Base-by-base conservation (phyloP, 2,797 vertebrate species). In the Trachops cirrhosus region DNA sequence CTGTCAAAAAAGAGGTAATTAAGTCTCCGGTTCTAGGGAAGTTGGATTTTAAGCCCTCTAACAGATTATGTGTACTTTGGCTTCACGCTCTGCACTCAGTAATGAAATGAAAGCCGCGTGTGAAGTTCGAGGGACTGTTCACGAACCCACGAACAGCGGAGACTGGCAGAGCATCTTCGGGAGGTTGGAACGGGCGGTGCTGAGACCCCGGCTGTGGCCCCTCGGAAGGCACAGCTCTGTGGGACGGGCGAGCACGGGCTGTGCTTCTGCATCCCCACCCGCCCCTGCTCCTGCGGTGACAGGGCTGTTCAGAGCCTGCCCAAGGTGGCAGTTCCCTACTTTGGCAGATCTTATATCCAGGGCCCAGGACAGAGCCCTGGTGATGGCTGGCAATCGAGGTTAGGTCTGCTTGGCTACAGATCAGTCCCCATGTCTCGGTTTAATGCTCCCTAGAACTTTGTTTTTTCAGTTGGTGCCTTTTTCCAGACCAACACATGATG, bases 1-100 rank as follows among this genome's bases (percentile, higher is more conserved):
- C 98, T 98, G 99, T 99, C 59, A 99, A 99, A 98, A 99, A 99
- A 98, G 99, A 99, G 94, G 99, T 99, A 98, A 99, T 99, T 98
- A 67, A 67, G 22, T 77, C 50, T 73, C 94, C 57, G 48, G 86
- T 46, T 2, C 77, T 68, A 57, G n/a, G 15, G 54, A 79, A 32
- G 68, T 79, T 79, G 84, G 80, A 15, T 83, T 91, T 94, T 85
- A 50, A 91, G n/a, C 87, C 75, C 34, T 89, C 71, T 34, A 50
- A 83, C 75, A 86, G 79, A 87, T 86, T 34, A 34, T 37, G 8
- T 21, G 46, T n/a, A 21, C 67, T 67, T 74, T 29, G 91, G 32
- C 54, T 92, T 89, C 34, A 5, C 44, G 64, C 19, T 86, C 8
- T 67, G 22, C 2, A 6, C 11, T 68, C 18, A n/a, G 88, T 21